These are phyloP conservation scores for Caenorhabditis sp. DNA, from an alignment of 2,888 invertebrate genomes.

Conservation along the genomic window DNA sequence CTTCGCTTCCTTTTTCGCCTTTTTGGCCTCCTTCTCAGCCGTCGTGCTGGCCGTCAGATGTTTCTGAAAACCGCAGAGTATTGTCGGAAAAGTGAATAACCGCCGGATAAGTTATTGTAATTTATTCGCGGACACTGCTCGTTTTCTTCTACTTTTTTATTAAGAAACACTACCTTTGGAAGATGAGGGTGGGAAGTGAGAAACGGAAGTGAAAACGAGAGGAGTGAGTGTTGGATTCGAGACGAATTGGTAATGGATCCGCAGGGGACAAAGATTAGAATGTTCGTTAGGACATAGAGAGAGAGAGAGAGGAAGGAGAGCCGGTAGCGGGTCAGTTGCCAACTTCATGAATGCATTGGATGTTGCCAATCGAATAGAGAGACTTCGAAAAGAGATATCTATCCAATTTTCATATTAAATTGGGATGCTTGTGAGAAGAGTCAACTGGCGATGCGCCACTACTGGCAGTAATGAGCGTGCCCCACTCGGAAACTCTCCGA, in stretches of 20 bases:
- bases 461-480: not conserved
- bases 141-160: conserved; percentile 15
- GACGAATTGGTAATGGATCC: conserved; percentile 12
- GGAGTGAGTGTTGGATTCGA: not conserved
- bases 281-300: too few species aligned
- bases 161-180: conserved; percentile 14
- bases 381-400: too few species aligned
- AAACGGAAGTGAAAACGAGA: too few species aligned
- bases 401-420: conserved; percentile 8
- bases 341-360: too few species aligned
- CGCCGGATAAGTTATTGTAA: conserved; percentile 23
- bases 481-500: conserved; percentile 23
- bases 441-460: conserved; percentile 12
- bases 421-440: conserved; percentile 14
- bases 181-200: conserved; percentile 10
- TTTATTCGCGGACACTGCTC: conserved; percentile 41
- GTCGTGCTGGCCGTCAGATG: conserved; percentile 36
- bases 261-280: conserved; percentile 4
- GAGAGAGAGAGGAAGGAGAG: too few species aligned
- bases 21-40: conserved; percentile 27
- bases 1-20: conserved; percentile 27
- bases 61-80: conserved; percentile 26
- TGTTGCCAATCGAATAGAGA: too few species aligned
- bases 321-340: too few species aligned
- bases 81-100: not conserved